Base-by-base conservation (phyloP, 2,888 invertebrate species). In the Gari tellinella region DNA sequence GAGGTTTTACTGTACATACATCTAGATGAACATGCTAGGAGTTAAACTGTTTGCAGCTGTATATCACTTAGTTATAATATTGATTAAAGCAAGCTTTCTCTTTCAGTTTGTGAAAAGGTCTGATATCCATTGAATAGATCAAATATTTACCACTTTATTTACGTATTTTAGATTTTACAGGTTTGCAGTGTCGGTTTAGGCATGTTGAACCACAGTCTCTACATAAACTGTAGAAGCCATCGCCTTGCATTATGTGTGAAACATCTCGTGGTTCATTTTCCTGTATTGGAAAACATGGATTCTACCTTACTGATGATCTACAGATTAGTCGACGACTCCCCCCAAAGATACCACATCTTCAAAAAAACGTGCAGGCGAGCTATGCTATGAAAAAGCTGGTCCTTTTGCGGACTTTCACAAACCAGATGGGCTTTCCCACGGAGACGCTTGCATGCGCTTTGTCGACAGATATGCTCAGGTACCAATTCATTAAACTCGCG, bases 221-320 rank as follows among this genome's bases (percentile, higher is more conserved):
- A 67, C 17, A 55, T 61, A 12, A 61, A 67, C 21, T 67, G 61
- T 17, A 38, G 67, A 17, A 67, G 41, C 19, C 67, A 60, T 15
- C 0, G 31, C 2, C 46, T 67, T n/a, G n/a, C n/a, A n/a, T n/a
- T n/a, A n/a, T n/a, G 55, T 61, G 53, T 67, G 1, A 55, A 61
- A 17, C 61, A 61, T 25, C 49, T 61, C 8, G 41, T 61, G 23
- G 61, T 55, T 19, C 17, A 60, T 0, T 67, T 55, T 41, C 19
- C 23, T 25, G 26, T 67, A 2, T 25, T 61, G 15, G 12, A n/a
- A 5, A 49, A 67, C 12, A 49, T 61, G 10, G 57, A 63, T 38
- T 1, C 7, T 2, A 12, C 41, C 4, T 48, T 67, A 0, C 37
- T 67, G 1, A 0, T 23, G 3, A 17, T 67, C 0, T 61, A n/a